Percentiles rank a stretch among this genome's conserved stretches.
Conservation (phyloP, 2,888 invertebrate species). For the Drosophila meridionalis region DNA sequence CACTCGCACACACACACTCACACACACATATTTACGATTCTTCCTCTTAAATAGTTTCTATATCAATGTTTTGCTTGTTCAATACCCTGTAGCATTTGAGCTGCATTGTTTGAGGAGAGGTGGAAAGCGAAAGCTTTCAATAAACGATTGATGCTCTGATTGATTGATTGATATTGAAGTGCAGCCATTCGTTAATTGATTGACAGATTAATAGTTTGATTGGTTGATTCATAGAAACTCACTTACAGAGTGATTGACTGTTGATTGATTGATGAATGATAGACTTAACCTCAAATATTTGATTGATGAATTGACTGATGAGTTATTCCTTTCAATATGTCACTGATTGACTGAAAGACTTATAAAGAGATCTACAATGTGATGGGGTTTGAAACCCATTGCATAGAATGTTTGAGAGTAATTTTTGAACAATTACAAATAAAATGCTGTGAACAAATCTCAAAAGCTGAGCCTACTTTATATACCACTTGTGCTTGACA, state of each 20-base stretch:
- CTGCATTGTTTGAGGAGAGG: neutral
- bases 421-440: too few relatives aligned
- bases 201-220: neutral
- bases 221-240: neutral
- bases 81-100: slow-evolving; percentile 23
- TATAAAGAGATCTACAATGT: too few relatives aligned
- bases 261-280: too few relatives aligned
- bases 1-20: neutral
- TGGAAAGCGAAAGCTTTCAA: neutral
- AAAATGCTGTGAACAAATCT: too few relatives aligned
- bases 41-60: slow-evolving; percentile 13
- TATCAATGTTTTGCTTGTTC: slow-evolving; percentile 2
- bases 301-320: neutral
- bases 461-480: neutral
- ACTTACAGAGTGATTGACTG: too few relatives aligned
- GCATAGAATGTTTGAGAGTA: too few relatives aligned
- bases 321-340: too few relatives aligned
- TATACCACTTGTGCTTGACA: neutral
- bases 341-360: too few relatives aligned
- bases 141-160: neutral
- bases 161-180: neutral
- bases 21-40: neutral
- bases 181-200: neutral
- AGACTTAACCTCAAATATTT: too few relatives aligned
- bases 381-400: too few relatives aligned